Evolutionary conservation across 2,888 invertebrate species (phyloP).

Genomic region (Holacanthella duospinosa): DNA sequence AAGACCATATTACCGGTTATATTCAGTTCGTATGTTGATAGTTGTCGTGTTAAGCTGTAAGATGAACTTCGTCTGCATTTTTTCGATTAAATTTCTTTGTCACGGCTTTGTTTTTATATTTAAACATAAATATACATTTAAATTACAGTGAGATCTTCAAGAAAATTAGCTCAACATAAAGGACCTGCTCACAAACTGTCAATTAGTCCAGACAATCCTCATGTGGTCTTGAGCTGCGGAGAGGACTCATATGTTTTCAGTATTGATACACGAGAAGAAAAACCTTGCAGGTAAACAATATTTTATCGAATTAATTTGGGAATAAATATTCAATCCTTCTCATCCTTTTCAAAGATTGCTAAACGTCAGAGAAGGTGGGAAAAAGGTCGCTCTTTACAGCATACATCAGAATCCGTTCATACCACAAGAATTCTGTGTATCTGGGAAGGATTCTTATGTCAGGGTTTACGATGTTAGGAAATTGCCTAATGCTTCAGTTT

Average conservation of each 20-base stretch:
- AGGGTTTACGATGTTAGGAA: constrained; percentile 57
- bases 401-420: constrained; percentile 73
- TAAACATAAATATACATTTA: too few species aligned
- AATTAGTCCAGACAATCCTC: constrained; percentile 61
- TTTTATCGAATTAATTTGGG: not conserved
- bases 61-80: too few species aligned
- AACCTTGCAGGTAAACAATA: constrained; percentile 45
- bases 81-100: not conserved
- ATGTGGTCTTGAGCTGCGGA: constrained; percentile 67
- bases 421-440: constrained; percentile 65
- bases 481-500: constrained; percentile 20
- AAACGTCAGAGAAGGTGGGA: constrained; percentile 45
- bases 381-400: constrained; percentile 69
- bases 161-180: constrained; percentile 56
- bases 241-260: constrained; percentile 75
- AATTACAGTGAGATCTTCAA: constrained; percentile 47
- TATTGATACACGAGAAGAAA: constrained; percentile 66
- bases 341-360: too few species aligned
- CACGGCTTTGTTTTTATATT: not conserved
- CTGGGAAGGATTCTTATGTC: constrained; percentile 69
- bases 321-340: not conserved
- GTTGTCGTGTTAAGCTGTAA: too few species aligned
- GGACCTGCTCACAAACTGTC: constrained; percentile 79
- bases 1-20: too few species aligned
- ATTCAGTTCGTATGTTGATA: too few species aligned